phyloP scores from a whole-genome alignment of 1,140 invertebrate genomes.

The Maniola jurtina region DNA sequence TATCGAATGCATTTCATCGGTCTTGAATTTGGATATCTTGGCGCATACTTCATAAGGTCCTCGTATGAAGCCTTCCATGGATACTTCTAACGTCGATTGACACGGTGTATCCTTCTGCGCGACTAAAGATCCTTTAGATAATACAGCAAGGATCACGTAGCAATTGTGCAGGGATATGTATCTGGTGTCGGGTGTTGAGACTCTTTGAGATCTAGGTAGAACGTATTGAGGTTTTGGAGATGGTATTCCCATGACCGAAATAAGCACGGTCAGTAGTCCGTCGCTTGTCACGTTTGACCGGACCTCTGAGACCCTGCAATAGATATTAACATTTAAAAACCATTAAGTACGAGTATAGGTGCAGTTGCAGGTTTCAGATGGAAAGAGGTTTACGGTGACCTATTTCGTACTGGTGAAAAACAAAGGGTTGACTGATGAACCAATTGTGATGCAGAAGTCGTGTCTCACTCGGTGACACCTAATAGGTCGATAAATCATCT shows the following conservation, averaged over 20 bases:
- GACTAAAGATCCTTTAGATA: conserved; percentile 68
- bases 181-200: conserved; percentile 51
- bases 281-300: conserved; percentile 72
- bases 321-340: conserved; percentile 5
- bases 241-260: conserved; percentile 68
- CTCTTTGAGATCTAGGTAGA: conserved; percentile 54
- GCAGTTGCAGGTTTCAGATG: no score
- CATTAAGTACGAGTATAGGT: no score
- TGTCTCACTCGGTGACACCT: no score
- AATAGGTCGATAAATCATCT: no score
- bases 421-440: no score
- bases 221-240: conserved; percentile 49
- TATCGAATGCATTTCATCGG: conserved; percentile 65
- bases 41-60: conserved; percentile 77
- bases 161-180: conserved; percentile 62
- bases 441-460: no score
- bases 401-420: no score
- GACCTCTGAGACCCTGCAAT: conserved; percentile 74
- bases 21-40: conserved; percentile 67
- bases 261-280: conserved; percentile 66
- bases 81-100: conserved; percentile 61
- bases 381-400: no score
- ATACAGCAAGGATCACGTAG: conserved; percentile 68
- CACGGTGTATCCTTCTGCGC: conserved; percentile 75
- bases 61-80: conserved; percentile 74